Base-by-base conservation (phyloP, 2,797 vertebrate species). In the Acipenser transmontanus region DNA sequence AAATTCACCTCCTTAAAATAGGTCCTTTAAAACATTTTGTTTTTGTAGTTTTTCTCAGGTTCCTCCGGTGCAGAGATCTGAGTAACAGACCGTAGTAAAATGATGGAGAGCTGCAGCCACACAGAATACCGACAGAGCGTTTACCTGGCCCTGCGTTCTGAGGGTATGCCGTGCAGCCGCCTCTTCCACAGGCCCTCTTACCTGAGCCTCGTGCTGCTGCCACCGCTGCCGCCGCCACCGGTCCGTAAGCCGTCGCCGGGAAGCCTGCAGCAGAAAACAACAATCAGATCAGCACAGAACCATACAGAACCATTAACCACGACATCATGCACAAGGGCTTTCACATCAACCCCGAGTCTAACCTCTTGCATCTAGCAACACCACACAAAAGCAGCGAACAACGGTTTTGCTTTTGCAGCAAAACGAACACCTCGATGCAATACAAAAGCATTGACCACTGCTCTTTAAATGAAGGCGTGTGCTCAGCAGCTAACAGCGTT, bases 161-260 rank as follows among this genome's bases (percentile, higher is more conserved):
- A 89, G 87, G 90, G 90, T 95, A 93, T 88, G 91, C 91, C 91
- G 89, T 84, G 87, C 90, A 89, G 84, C 84, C 82, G 82, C 87
- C 87, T 91, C 93, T 88, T 94, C 93, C 91, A 81, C 82, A 88
- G 89, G 88, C 88, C 86, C 88, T 89, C 97, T 93, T 98, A 98
- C 97, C 97, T 99, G 97, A 98, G 92, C 95, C 95, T 90, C 96
- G 93, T 6, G 95, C 95, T 63, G 95, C 95, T 0, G 96, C 96
- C 90, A 96, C 94, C 3, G 93, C 93, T 0, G 96, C 97, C 0
- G 95, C 95, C 0, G 95, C 94, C 89, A 97, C 95, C 80, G 96
- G 97, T 93, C 96, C 94, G 3, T 98, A 98, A 61, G 96, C 94
- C 74, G 97, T 93, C 67, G 92, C 92, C 8, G 95, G 97, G 75